Conservation (phyloP, 2,888 invertebrate species). For the Gonocerus acuteangulatus region DNA sequence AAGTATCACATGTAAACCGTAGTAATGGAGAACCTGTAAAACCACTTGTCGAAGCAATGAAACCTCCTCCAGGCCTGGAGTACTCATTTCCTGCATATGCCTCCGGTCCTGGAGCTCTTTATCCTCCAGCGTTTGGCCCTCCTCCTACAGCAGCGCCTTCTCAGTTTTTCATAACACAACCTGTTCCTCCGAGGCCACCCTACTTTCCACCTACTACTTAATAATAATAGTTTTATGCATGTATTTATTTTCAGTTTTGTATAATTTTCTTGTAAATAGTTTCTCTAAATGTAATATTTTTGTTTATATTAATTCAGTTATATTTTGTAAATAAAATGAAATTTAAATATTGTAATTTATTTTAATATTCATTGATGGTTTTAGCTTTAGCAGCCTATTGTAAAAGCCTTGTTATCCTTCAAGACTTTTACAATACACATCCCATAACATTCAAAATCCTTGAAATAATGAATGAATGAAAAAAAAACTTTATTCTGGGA, state of each 20-base stretch:
- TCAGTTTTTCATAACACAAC: conserved; percentile 14
- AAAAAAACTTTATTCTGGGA: too few species aligned
- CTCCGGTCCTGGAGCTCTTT: conserved; percentile 21
- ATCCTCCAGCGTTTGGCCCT: conserved; percentile 29
- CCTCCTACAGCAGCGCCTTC: conserved; percentile 20
- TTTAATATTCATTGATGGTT: too few species aligned
- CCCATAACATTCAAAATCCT: too few species aligned
- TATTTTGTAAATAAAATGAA: too few species aligned
- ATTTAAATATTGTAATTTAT: too few species aligned
- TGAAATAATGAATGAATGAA: too few species aligned
- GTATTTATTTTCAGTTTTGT: neutral
- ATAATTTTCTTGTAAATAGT: conserved; percentile 1
- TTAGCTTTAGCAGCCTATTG: too few species aligned
- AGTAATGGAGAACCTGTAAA: conserved; percentile 15
- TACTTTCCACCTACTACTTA: conserved; percentile 17
- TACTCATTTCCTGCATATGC: conserved; percentile 20
- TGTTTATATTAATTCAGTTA: too few species aligned
- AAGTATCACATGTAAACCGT: neutral
- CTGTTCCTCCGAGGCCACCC: conserved; percentile 12
- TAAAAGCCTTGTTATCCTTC: too few species aligned
- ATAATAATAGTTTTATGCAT: too few species aligned
- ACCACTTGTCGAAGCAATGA: conserved; percentile 1
- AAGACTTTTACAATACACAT: too few species aligned
- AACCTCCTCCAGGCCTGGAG: neutral
- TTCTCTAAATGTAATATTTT: neutral